These are phyloP conservation scores for Actinopyga echinites DNA, from an alignment of 53 echinoderm and acorn worm species.

Conservation along the genomic window DNA sequence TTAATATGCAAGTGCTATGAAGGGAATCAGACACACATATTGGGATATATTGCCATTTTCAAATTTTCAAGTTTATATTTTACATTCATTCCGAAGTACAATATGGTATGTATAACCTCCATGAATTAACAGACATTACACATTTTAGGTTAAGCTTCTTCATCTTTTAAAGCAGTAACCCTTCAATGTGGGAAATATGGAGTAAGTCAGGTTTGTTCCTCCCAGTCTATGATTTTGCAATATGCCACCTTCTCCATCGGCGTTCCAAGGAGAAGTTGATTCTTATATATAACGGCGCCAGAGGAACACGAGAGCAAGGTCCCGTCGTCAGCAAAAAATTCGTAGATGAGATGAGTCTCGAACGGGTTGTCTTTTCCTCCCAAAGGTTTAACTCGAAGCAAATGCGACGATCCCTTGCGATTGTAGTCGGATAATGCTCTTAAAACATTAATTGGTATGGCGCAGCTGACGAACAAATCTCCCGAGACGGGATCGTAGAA, in stretches of 20 bases:
- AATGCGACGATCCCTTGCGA: not conserved
- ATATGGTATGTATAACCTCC: too few relatives aligned
- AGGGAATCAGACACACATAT: too few relatives aligned
- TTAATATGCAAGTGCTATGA: too few relatives aligned
- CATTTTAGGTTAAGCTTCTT: too few relatives aligned
- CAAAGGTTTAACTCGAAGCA: slow-evolving; percentile 7
- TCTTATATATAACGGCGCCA: not conserved
- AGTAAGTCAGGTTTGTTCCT: too few relatives aligned
- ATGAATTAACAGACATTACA: too few relatives aligned
- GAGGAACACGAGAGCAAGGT: not conserved
- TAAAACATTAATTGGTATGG: not conserved
- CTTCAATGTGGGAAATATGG: too few relatives aligned
- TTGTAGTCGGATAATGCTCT: not conserved
- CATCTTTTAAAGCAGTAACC: too few relatives aligned
- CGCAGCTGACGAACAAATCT: not conserved
- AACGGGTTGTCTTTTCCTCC: not conserved
- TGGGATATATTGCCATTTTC: too few relatives aligned
- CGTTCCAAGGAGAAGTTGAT: not conserved
- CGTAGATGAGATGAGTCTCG: not conserved
- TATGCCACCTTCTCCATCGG: not conserved
- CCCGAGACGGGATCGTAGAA: slow-evolving; percentile 12
- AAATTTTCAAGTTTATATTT: too few relatives aligned
- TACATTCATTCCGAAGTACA: too few relatives aligned
- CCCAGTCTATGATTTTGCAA: not conserved
- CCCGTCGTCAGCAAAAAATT: slow-evolving; percentile 33